A percentile compares a stretch with the other conserved stretches of the same genome.
Evolutionary conservation across 2,113 vertebrate genomes (phyloP).

Genomic region (Piaya cayana): DNA sequence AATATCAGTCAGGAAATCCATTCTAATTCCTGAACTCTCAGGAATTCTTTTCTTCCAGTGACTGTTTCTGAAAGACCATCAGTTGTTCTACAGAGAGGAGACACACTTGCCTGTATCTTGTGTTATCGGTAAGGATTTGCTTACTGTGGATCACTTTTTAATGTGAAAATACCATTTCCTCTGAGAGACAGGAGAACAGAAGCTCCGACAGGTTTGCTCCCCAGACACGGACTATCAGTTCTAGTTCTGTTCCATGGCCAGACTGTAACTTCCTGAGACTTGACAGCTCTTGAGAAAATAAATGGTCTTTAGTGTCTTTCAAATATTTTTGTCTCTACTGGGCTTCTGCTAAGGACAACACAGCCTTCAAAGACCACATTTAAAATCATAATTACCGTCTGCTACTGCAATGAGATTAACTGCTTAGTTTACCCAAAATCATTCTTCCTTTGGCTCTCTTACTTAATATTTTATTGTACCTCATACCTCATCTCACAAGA

Average conservation of each 20-base stretch:
- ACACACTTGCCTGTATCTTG: not conserved
- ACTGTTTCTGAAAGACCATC: not conserved
- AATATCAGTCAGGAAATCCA: not conserved
- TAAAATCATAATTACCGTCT: not conserved
- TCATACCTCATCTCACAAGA: not conserved
- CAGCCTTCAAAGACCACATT: not conserved
- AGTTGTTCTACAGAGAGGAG: not conserved
- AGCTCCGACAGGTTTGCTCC: not conserved
- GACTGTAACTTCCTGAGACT: not conserved
- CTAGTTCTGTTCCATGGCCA: fast-evolving
- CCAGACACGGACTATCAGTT: not conserved
- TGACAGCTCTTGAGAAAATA: fast-evolving
- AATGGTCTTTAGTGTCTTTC: not conserved
- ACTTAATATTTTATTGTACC: not conserved
- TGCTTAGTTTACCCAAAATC: not conserved
- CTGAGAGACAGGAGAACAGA: not conserved
- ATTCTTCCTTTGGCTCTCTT: not conserved
- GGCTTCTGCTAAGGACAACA: not conserved
- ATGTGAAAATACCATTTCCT: not conserved
- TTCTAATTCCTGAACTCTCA: not conserved
- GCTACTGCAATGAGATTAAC: not conserved
- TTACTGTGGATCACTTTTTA: not conserved
- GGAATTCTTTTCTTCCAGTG: not conserved
- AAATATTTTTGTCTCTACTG: not conserved
- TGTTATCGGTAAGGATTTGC: not conserved